A percentile compares a stretch with the other conserved stretches of the same genome.
Conservation (phyloP, 2,113 vertebrate species). For the Cyanoderma ruficeps region DNA sequence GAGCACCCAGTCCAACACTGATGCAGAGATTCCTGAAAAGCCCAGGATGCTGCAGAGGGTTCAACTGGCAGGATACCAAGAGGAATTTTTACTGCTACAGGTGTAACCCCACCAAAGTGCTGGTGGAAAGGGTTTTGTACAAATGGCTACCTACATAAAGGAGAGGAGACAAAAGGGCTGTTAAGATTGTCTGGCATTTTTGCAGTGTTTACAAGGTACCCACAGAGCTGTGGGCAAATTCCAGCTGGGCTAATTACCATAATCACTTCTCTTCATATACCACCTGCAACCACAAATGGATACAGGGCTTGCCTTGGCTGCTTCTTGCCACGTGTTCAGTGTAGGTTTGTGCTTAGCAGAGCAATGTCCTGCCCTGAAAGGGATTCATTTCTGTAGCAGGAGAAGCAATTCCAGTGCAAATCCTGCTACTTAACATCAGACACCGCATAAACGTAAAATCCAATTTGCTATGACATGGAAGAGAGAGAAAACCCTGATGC, state of each 20-base stretch:
- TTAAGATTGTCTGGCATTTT: not conserved
- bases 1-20: not conserved
- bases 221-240: constrained; percentile 44
- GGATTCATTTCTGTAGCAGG: not conserved
- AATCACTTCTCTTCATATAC: not conserved
- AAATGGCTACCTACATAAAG: not conserved
- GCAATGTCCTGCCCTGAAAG: not conserved
- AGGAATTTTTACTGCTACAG: not conserved
- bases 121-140: not conserved
- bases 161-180: not conserved
- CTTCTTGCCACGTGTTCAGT: not conserved
- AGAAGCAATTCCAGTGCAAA: not conserved
- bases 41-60: not conserved
- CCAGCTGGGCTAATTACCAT: constrained; percentile 40
- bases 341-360: not conserved
- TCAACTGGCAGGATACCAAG: not conserved
- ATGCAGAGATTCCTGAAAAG: not conserved
- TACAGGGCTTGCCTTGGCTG: not conserved
- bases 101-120: not conserved
- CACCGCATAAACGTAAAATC: not conserved
- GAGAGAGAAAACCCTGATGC: not conserved
- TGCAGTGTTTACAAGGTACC: constrained; percentile 22
- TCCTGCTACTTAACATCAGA: not conserved
- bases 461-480: not conserved
- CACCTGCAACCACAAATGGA: constrained; percentile 25